phyloP scores from a whole-genome alignment of 2,888 invertebrate species.

The Trachelus tabidus region DNA sequence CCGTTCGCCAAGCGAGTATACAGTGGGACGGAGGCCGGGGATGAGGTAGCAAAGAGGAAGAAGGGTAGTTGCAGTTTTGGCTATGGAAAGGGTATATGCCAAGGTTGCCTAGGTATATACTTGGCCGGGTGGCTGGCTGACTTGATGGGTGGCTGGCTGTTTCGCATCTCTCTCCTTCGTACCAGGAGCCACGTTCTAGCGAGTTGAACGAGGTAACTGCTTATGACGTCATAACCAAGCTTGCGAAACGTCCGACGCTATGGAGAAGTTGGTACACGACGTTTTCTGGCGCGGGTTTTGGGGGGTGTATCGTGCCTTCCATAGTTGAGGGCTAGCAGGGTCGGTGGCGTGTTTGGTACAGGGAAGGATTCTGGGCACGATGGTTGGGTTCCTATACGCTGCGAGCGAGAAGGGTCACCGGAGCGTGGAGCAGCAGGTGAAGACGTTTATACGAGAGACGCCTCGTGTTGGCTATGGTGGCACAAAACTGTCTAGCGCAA shows the following conservation, averaged over 20 bases:
- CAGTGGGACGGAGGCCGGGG: no score
- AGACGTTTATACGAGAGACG: constrained; percentile 48
- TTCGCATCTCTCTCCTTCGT: background rate
- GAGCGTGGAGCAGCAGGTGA: constrained; percentile 47
- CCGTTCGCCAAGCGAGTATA: background rate
- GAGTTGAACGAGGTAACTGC: constrained; percentile 39
- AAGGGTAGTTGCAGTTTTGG: background rate
- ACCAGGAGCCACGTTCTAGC: background rate
- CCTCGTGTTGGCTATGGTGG: constrained; percentile 31
- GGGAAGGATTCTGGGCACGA: background rate
- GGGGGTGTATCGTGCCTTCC: constrained; percentile 8
- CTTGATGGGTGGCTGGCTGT: background rate
- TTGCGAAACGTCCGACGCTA: constrained; percentile 38
- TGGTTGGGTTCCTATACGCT: background rate
- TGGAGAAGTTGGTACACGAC: background rate
- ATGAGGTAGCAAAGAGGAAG: background rate
- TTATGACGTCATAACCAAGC: constrained; percentile 44
- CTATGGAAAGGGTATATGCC: background rate
- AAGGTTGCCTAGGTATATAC: background rate
- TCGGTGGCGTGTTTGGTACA: background rate
- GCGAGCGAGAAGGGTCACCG: constrained; percentile 36
- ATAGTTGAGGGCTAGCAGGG: constrained; percentile 6
- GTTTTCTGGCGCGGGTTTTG: constrained; percentile 8
- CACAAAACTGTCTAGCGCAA: constrained; percentile 44
- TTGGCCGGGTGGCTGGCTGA: background rate